Evolutionary conservation across 2,888 invertebrate genomes (phyloP).

Genomic region (Cylindroiulus punctatus): DNA sequence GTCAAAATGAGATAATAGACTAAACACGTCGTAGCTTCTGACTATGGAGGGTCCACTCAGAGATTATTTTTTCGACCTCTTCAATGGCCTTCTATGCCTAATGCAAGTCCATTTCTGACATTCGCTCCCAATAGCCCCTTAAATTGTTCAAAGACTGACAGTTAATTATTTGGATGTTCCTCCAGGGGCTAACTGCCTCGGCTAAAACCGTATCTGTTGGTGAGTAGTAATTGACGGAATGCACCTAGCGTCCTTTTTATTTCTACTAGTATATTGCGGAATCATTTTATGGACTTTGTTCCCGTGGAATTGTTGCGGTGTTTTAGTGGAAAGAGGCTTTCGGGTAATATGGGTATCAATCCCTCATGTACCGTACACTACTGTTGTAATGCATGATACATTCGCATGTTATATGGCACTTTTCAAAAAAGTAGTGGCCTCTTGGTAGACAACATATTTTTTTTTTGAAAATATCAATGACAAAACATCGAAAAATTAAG

Average conservation of each 20-base stretch:
- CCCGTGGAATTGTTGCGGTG: not conserved
- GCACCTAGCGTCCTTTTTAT: conserved; percentile 25
- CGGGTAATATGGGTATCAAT: not conserved
- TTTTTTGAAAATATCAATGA: not conserved
- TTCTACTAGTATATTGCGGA: conserved; percentile 20
- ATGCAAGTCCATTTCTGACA: conserved; percentile 50
- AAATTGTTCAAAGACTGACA: conserved; percentile 49
- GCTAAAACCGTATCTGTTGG: conserved; percentile 39
- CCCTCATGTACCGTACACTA: not conserved
- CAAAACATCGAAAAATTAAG: no score
- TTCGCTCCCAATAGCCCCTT: conserved; percentile 34
- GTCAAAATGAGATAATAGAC: not conserved
- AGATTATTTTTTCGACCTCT: not conserved
- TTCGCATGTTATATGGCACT: not conserved
- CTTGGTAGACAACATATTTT: not conserved
- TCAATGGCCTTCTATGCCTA: not conserved
- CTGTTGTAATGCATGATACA: not conserved
- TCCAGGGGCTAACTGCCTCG: conserved; percentile 47
- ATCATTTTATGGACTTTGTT: conserved; percentile 26
- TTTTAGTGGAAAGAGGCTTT: not conserved
- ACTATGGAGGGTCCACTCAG: not conserved
- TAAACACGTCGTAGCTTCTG: not conserved
- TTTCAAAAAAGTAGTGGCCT: not conserved
- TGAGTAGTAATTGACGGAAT: conserved; percentile 46
- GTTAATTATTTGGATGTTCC: conserved; percentile 51